Evolutionary conservation across 2,888 invertebrate genomes (phyloP), one percentile per base, ranked within the genome.

Genomic region (Rhyacophila evoluta): DNA sequence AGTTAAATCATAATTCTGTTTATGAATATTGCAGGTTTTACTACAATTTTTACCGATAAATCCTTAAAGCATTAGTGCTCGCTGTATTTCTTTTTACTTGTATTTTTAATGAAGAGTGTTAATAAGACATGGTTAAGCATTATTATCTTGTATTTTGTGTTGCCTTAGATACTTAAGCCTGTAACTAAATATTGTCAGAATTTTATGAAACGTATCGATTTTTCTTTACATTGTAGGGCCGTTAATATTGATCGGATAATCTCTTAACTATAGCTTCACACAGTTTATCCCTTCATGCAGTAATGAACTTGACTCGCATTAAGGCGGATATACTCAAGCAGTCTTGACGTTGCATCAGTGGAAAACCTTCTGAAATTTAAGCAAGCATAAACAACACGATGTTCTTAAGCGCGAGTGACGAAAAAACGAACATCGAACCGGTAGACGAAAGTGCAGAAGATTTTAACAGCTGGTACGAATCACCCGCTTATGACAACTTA

Each of bases 221-320:
- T 70, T 38, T 29, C n/a, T 29, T 19, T 28, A 41, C 37, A 11
- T 74, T 28, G 55, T 25, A 55, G 25, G 55, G 19, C 19, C 19
- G 74, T 55, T 73, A 15, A 29, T 77, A 78, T 78, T 78, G 74
- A 74, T 78, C 37, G 78, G 78, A 72, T 78, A 71, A 78, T 74
- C 78, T 68, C n/a, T 68, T 6, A 72, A 76, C 29, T 27, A 27
- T 39, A 41, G 25, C 55, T 41, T 39, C 38, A 70, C 67, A 55
- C 55, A 27, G 19, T 55, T 76, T 55, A 79, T 77, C 71, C 74
- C 12, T 41, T 78, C 39, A 75, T 70, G 27, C 75, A 79, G 74
- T 81, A 25, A 75, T 76, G 72, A 79, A 76, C 81, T 81, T 79
- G 81, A 69, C 78, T 72, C 15, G 69, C 19, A 71, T 75, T 25